Evolutionary conservation across 2,113 vertebrate species (phyloP).

Genomic region (Scomber colias): DNA sequence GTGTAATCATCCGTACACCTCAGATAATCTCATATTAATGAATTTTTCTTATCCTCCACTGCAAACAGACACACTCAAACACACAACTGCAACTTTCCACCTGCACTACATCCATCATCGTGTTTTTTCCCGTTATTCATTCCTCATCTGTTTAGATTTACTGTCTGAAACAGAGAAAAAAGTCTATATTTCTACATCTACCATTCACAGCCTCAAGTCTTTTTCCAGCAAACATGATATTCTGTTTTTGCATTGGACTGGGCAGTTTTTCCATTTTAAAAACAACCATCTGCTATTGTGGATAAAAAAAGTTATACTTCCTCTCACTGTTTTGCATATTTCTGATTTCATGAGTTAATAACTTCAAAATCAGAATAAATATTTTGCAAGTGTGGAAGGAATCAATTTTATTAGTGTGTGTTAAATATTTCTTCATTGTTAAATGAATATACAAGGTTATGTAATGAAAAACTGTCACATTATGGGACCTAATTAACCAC

Average conservation of each 20-base stretch:
- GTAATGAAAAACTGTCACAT: too few species aligned
- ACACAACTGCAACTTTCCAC: constrained; percentile 7
- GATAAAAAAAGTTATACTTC: background rate
- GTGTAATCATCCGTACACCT: background rate
- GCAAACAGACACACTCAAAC: too few species aligned
- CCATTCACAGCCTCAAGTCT: background rate
- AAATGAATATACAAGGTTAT: too few species aligned
- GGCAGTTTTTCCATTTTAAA: background rate
- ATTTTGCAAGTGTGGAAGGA: background rate
- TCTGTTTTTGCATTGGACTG: background rate
- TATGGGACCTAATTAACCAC: too few species aligned
- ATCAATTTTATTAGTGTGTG: background rate
- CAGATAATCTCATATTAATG: background rate
- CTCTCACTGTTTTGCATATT: too few species aligned
- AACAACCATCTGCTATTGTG: background rate
- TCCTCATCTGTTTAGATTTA: constrained; percentile 21
- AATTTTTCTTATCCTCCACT: too few species aligned
- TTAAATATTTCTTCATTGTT: too few species aligned
- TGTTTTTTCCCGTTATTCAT: constrained; percentile 10
- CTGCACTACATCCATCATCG: constrained; percentile 40
- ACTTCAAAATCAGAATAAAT: background rate
- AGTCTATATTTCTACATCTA: background rate
- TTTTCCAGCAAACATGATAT: background rate
- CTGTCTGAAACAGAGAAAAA: background rate
- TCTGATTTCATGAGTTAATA: background rate